Percentiles rank a stretch among this genome's conserved stretches.
Evolutionary conservation across 2,797 vertebrate species (phyloP).

Genomic region (Pangasius sanitwongsei): DNA sequence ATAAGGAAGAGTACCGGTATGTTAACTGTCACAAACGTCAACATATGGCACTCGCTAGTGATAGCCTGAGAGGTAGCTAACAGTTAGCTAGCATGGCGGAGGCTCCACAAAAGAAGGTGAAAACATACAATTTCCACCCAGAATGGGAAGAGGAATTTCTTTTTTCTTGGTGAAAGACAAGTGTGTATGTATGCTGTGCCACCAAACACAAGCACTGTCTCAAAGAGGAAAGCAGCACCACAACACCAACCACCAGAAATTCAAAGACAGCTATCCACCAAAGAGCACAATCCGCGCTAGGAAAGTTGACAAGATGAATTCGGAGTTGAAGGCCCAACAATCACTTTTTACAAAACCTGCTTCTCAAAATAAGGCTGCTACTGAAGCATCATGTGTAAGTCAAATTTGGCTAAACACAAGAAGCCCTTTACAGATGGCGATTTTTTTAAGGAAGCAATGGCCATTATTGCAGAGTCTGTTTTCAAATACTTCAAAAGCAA

Average conservation of each 20-base stretch:
- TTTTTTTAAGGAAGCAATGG: neutral
- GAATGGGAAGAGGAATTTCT: neutral
- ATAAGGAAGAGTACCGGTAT: neutral
- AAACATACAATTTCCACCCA: neutral
- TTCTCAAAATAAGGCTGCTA: neutral
- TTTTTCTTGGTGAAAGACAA: neutral
- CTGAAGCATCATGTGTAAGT: neutral
- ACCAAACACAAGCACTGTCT: neutral
- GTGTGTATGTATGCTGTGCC: neutral
- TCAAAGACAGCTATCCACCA: neutral
- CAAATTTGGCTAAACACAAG: neutral
- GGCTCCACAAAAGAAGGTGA: neutral
- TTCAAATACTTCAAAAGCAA: neutral
- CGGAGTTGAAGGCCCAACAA: neutral
- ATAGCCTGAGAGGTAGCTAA: neutral
- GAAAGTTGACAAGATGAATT: neutral
- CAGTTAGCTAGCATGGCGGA: neutral
- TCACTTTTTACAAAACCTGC: neutral
- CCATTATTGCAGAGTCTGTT: neutral
- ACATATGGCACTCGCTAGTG: neutral
- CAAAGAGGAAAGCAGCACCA: neutral
- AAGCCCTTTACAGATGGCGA: neutral
- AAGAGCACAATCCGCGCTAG: neutral
- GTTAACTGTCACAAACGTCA: neutral
- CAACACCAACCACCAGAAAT: neutral